Percentiles rank a stretch among this genome's conserved stretches.
These are phyloP conservation scores for Apogon hyalosoma DNA, from an alignment of 2,797 vertebrate species.

Conservation along the genomic window DNA sequence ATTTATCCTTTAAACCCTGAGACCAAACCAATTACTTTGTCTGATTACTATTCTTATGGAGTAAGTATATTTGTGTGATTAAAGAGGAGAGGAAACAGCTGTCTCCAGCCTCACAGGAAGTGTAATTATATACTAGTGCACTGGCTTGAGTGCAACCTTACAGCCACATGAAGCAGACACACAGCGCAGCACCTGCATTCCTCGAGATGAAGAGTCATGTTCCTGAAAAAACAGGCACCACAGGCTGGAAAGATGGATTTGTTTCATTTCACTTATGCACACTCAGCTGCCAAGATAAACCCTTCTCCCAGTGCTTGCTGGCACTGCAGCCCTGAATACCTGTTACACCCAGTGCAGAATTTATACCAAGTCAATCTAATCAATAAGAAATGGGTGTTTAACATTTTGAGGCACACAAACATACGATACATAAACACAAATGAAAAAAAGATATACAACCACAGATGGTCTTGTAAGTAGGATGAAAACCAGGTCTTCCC, in stretches of 20 bases:
- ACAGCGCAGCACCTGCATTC: constrained; percentile 58
- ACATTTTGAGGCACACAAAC: neutral
- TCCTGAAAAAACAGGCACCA: constrained; percentile 28
- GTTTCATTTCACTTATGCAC: constrained; percentile 17
- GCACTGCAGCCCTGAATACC: neutral
- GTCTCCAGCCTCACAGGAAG: constrained; percentile 70
- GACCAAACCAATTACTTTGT: constrained; percentile 43
- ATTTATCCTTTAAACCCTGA: constrained; percentile 36
- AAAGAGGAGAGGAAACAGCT: constrained; percentile 76
- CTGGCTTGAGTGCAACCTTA: constrained; percentile 38
- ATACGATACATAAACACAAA: neutral
- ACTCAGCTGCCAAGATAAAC: constrained; percentile 22
- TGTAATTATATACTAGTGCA: constrained; percentile 72
- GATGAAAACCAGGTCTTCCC: constrained; percentile 42
- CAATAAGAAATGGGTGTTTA: neutral
- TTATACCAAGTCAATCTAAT: neutral
- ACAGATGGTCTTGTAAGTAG: constrained; percentile 11
- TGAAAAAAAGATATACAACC: constrained; percentile 8
- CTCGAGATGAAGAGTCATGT: constrained; percentile 34
- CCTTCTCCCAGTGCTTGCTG: neutral
- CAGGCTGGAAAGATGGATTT: constrained; percentile 25
- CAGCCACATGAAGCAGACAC: constrained; percentile 28
- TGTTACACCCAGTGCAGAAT: constrained; percentile 4
- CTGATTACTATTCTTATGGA: constrained; percentile 54
- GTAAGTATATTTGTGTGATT: constrained; percentile 60